A percentile compares a stretch with the other conserved stretches of the same genome.
phyloP scores from a whole-genome alignment of 2,888 invertebrate genomes.

The Cabera pusaria region DNA sequence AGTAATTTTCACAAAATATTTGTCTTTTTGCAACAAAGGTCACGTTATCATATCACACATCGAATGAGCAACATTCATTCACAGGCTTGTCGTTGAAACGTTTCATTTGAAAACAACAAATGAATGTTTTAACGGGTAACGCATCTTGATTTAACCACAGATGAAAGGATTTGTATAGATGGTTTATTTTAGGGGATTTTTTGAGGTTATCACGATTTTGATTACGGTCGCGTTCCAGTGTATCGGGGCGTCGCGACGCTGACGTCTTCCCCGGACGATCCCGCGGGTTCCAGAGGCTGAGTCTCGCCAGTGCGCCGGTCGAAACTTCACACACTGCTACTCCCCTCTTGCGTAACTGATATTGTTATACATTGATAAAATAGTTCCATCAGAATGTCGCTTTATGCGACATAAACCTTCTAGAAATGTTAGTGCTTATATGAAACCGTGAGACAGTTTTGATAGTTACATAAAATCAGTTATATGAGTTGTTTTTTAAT shows the following conservation, averaged over 20 bases:
- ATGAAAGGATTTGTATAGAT: too few species aligned
- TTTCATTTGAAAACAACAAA: constrained; percentile 52
- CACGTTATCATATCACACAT: constrained; percentile 42
- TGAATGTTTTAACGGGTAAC: constrained; percentile 32
- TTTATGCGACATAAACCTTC: constrained; percentile 5
- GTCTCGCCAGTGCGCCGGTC: constrained; percentile 58
- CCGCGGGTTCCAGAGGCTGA: constrained; percentile 71
- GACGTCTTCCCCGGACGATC: constrained; percentile 58
- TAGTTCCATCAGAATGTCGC: constrained; percentile 31
- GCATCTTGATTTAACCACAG: constrained; percentile 24
- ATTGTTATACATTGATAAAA: constrained; percentile 50
- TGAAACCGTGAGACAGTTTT: too few species aligned
- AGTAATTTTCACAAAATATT: constrained; percentile 6
- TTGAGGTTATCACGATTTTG: constrained; percentile 36
- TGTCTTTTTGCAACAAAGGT: constrained; percentile 42
- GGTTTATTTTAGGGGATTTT: constrained; percentile 36
- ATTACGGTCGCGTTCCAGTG: constrained; percentile 40
- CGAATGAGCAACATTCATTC: constrained; percentile 40
- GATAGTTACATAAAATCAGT: too few species aligned
- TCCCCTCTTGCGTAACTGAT: constrained; percentile 79
- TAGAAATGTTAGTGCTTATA: background rate
- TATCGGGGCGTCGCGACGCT: constrained; percentile 39
- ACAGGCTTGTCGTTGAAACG: constrained; percentile 47
- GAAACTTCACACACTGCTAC: constrained; percentile 69
- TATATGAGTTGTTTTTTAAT: too few species aligned